Evolutionary conservation across 92 coral and sea anemone genomes (phyloP).

Genomic region (Epizoanthus rinbou): DNA sequence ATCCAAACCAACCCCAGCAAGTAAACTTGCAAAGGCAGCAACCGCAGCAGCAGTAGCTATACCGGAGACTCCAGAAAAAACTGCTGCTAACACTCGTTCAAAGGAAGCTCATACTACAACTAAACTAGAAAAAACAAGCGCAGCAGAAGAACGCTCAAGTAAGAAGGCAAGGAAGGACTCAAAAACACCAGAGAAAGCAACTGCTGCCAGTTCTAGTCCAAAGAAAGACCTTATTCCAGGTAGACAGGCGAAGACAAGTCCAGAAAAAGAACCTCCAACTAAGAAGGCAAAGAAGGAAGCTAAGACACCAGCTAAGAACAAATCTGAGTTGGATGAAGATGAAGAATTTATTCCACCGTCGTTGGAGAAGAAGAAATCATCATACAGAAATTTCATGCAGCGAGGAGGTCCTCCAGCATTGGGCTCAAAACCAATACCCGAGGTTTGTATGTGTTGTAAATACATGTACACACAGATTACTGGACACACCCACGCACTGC

Average conservation of each 20-base stretch:
- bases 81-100: constrained; percentile 26
- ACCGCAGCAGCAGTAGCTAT: constrained; percentile 33
- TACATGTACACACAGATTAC: neutral
- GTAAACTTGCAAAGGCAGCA: constrained; percentile 59
- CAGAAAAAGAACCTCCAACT: constrained; percentile 39
- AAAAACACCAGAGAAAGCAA: constrained; percentile 51
- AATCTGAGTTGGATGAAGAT: constrained; percentile 43
- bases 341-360: constrained; percentile 72
- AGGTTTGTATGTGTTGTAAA: constrained; percentile 54
- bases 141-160: neutral
- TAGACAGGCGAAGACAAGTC: constrained; percentile 19
- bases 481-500: too few species aligned
- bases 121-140: constrained; percentile 39
- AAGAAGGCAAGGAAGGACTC: constrained; percentile 30
- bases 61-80: constrained; percentile 62
- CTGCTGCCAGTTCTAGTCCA: constrained; percentile 33
- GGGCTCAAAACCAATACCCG: constrained; percentile 87
- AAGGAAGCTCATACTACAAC: constrained; percentile 45
- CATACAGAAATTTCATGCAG: constrained; percentile 82
- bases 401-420: constrained; percentile 86
- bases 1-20: constrained; percentile 45
- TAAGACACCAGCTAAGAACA: constrained; percentile 49
- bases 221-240: constrained; percentile 49
- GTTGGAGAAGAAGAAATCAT: constrained; percentile 80
- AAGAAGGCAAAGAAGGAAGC: constrained; percentile 1